A percentile compares a stretch with the other conserved stretches of the same genome.
These are phyloP conservation scores for Phrynosoma blainvillii DNA, from an alignment of 2,113 vertebrate genomes.

Conservation along the genomic window DNA sequence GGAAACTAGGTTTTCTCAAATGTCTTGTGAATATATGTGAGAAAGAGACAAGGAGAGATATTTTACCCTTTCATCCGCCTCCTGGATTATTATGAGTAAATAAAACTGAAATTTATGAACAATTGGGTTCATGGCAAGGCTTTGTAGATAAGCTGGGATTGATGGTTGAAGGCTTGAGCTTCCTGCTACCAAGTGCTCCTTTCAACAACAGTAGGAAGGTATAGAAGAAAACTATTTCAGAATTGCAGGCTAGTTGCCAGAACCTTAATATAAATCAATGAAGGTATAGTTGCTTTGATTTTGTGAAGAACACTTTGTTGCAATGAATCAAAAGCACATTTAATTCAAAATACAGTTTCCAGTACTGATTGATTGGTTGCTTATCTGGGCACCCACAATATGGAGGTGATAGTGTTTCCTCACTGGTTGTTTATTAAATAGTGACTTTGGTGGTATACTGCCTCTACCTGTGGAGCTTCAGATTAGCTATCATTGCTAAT, in stretches of 20 bases:
- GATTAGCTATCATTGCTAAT: neutral
- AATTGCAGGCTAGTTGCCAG: neutral
- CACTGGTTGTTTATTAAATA: neutral
- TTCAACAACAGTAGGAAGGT: neutral
- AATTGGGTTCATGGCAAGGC: constrained; percentile 20
- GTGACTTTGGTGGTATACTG: neutral
- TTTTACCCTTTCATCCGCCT: neutral
- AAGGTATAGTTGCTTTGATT: neutral
- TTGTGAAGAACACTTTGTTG: neutral
- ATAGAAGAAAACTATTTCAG: neutral
- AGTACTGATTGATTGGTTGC: too few relatives aligned
- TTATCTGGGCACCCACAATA: neutral
- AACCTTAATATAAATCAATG: neutral
- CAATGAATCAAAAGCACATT: neutral
- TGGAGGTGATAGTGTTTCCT: neutral
- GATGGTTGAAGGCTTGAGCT: constrained; percentile 1
- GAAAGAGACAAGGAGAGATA: neutral
- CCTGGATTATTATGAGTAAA: constrained; percentile 9
- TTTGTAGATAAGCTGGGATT: constrained; percentile 25
- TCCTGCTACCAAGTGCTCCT: neutral
- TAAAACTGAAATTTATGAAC: neutral
- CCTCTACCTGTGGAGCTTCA: neutral
- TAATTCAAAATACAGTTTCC: neutral
- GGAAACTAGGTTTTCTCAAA: neutral
- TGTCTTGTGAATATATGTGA: neutral